These are phyloP conservation scores for Herpetotheres cachinnans DNA, from an alignment of 2,113 vertebrate genomes.

Conservation along the genomic window DNA sequence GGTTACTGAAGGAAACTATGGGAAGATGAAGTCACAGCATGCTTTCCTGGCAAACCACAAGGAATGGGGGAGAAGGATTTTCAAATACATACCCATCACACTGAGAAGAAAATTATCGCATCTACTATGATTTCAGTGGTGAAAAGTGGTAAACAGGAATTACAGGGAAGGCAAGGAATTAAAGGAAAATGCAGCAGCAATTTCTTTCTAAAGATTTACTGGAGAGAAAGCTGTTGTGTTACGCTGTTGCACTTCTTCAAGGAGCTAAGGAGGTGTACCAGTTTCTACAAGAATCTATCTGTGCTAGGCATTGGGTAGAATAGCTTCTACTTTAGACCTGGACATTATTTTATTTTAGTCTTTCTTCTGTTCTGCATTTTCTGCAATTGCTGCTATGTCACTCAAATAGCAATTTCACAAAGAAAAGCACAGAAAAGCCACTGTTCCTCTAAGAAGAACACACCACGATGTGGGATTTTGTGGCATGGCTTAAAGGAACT, in stretches of 20 bases:
- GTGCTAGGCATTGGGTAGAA: not conserved
- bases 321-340: not conserved
- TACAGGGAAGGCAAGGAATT: not conserved
- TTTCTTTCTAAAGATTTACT: not conserved
- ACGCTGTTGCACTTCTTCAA: not conserved
- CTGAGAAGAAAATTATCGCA: not conserved
- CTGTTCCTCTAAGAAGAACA: not conserved
- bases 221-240: not conserved
- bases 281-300: not conserved
- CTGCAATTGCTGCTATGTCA: not conserved
- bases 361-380: not conserved
- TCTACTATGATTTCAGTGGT: not conserved
- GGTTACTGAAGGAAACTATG: not conserved
- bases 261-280: not conserved
- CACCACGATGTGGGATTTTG: not conserved
- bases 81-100: not conserved
- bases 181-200: not conserved
- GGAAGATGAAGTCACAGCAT: not conserved
- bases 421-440: not conserved
- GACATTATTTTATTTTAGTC: not conserved
- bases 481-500: not conserved
- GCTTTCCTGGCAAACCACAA: not conserved
- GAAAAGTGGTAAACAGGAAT: not conserved
- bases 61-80: not conserved
- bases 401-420: not conserved